phyloP scores from a whole-genome alignment of 2,888 invertebrate genomes.

The Diaprepes abbreviatus region DNA sequence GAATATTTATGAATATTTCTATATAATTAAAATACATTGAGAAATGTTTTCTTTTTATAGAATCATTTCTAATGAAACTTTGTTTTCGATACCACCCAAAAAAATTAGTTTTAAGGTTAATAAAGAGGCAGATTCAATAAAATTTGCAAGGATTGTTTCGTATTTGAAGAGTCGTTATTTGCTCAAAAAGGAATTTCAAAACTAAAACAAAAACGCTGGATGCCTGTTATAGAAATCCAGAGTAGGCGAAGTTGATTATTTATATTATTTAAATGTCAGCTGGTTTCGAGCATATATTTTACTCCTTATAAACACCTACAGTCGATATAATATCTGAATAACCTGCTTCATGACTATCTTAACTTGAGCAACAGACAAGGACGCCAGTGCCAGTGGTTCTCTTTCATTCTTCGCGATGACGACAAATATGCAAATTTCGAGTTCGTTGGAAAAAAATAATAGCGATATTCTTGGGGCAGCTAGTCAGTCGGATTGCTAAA shows the following conservation, averaged over 20 bases:
- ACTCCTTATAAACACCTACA: conserved; percentile 63
- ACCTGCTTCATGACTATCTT: conserved; percentile 52
- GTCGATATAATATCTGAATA: conserved; percentile 55
- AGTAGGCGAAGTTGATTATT: conserved; percentile 63
- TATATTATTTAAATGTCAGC: conserved; percentile 66
- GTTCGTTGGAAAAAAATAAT: conserved; percentile 31
- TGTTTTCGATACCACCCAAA: neutral
- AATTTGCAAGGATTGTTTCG: neutral
- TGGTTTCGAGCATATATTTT: conserved; percentile 64
- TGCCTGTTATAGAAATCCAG: conserved; percentile 55
- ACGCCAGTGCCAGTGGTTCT: conserved; percentile 25
- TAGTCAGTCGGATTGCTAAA: conserved; percentile 36
- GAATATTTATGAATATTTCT: no score
- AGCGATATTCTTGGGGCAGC: conserved; percentile 37
- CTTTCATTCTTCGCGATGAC: conserved; percentile 30
- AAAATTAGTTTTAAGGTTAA: neutral
- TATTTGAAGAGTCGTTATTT: conserved; percentile 2
- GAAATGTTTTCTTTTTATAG: no score
- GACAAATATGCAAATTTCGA: conserved; percentile 43
- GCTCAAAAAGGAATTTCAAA: conserved; percentile 23
- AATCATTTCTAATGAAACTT: no score
- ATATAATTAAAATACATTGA: no score
- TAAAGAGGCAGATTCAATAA: neutral
- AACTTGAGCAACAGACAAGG: conserved; percentile 42
- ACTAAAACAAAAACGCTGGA: conserved; percentile 39